phyloP scores from a whole-genome alignment of 2,113 vertebrate species.

The Notothenia coriiceps region DNA sequence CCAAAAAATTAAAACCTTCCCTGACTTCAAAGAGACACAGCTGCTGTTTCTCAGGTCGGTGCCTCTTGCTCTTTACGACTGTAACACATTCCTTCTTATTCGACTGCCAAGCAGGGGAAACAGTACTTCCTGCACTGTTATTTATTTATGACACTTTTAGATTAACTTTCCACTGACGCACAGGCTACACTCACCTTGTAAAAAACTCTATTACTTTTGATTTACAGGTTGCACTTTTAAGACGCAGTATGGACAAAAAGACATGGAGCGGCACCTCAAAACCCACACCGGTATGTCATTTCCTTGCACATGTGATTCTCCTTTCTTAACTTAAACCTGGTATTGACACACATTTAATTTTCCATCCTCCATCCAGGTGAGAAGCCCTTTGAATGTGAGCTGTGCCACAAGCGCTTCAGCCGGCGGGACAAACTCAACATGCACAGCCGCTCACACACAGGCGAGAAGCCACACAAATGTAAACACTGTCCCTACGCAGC shows the following conservation, averaged over 20 bases:
- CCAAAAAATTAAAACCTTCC: conserved; percentile 86
- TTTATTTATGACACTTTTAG: conserved; percentile 19
- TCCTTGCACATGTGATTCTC: background rate
- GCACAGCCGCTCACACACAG: conserved; percentile 94
- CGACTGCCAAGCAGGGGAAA: background rate
- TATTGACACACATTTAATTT: background rate
- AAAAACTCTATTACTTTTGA: background rate
- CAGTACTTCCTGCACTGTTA: conserved; percentile 35
- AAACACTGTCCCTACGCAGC: conserved; percentile 93
- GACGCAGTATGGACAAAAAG: conserved; percentile 98
- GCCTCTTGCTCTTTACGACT: conserved; percentile 7
- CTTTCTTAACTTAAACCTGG: accelerated
- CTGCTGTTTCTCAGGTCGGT: conserved; percentile 93
- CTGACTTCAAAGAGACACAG: conserved; percentile 89
- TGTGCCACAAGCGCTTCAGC: conserved; percentile 95
- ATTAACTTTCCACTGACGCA: background rate
- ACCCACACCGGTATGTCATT: conserved; percentile 91
- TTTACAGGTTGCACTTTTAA: conserved; percentile 95
- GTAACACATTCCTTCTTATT: conserved; percentile 32
- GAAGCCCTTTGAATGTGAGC: conserved; percentile 95
- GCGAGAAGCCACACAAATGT: conserved; percentile 97
- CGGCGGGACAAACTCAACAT: conserved; percentile 97
- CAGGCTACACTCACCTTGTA: conserved; percentile 21
- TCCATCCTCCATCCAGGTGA: conserved; percentile 84
- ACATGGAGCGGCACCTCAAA: conserved; percentile 96